phyloP scores from a whole-genome alignment of 2,113 vertebrate genomes.

The Tor tambroides region DNA sequence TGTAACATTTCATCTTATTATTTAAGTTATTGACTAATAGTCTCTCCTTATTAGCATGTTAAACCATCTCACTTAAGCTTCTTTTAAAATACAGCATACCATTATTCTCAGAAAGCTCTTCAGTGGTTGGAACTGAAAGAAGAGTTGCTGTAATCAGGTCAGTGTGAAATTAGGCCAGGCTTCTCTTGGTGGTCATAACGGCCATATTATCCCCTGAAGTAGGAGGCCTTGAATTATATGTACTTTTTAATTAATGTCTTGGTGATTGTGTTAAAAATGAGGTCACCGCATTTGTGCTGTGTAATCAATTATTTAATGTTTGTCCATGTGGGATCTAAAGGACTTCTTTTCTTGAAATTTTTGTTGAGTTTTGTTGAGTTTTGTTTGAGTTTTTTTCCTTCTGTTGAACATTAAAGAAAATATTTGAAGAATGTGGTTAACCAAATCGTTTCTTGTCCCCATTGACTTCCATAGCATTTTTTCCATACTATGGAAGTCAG shows the following conservation, averaged over 20 bases:
- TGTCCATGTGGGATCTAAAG: constrained; percentile 37
- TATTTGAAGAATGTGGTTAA: neutral
- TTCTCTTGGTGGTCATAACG: constrained; percentile 44
- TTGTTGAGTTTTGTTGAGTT: neutral
- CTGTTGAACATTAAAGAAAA: neutral
- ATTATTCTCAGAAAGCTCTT: constrained; percentile 39
- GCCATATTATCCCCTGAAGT: constrained; percentile 26
- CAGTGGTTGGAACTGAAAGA: constrained; percentile 47
- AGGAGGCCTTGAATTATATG: constrained; percentile 58
- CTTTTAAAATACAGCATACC: neutral
- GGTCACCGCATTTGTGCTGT: constrained; percentile 39
- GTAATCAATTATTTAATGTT: constrained; percentile 65
- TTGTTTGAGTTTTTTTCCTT: neutral
- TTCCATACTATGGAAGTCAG: no score
- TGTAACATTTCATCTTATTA: neutral
- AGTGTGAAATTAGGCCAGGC: constrained; percentile 64
- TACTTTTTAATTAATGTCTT: constrained; percentile 62
- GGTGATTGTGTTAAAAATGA: constrained; percentile 49
- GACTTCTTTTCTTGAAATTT: constrained; percentile 6
- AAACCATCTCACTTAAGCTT: neutral
- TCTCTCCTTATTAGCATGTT: neutral
- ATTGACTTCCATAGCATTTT: no score
- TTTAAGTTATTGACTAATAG: neutral
- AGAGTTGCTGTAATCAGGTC: constrained; percentile 68
- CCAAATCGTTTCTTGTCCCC: no score